Evolutionary conservation across 2,113 vertebrate species (phyloP).

Genomic region (Megaceryle maxima): DNA sequence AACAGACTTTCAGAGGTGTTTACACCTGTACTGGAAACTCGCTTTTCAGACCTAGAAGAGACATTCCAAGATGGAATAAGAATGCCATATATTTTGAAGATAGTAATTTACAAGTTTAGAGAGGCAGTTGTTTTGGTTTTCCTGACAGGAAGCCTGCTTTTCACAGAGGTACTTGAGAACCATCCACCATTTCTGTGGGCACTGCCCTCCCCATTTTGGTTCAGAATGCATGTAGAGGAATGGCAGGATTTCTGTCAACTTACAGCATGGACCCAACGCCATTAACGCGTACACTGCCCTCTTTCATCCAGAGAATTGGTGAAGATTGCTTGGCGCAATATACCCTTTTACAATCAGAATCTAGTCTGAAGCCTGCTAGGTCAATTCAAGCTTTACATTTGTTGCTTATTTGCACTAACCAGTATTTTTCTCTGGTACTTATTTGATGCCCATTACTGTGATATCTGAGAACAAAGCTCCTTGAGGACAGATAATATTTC

Average conservation of each 20-base stretch:
- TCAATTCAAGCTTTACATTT: constrained; percentile 42
- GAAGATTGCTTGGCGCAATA: not conserved
- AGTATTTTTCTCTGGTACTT: constrained; percentile 16
- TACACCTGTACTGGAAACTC: not conserved
- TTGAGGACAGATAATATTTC: constrained; percentile 35
- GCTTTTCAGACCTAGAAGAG: not conserved
- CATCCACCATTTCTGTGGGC: not conserved
- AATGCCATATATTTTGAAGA: not conserved
- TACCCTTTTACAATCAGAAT: not conserved
- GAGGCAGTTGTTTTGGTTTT: not conserved
- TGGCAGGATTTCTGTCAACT: not conserved
- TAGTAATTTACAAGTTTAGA: not conserved
- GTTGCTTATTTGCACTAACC: constrained; percentile 50
- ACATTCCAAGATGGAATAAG: not conserved
- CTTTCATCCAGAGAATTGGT: not conserved
- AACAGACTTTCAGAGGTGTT: not conserved
- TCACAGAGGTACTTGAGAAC: not conserved
- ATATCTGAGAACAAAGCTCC: constrained; percentile 60
- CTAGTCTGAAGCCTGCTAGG: not conserved
- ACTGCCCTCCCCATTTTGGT: not conserved
- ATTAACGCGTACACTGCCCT: not conserved
- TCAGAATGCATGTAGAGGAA: not conserved
- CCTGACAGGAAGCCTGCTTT: not conserved
- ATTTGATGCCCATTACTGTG: constrained; percentile 41
- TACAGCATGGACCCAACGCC: not conserved